Conservation (phyloP, 2,797 vertebrate species). For the Sitta carolinensis region DNA sequence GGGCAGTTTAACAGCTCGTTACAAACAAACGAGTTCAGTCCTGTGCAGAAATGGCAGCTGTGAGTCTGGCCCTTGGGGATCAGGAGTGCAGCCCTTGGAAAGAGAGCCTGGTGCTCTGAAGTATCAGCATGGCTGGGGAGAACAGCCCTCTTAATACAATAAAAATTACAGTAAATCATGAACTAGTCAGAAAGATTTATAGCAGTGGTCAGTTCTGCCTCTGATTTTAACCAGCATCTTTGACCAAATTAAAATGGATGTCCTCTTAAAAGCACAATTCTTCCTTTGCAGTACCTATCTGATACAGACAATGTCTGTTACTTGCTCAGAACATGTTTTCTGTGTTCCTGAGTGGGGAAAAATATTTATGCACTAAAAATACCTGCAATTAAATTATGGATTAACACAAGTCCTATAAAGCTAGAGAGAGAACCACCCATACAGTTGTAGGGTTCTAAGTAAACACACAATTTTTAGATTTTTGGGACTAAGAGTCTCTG, state of each 20-base stretch:
- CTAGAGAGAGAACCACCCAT: background rate
- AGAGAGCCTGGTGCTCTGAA: background rate
- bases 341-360: background rate
- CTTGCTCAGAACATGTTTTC: background rate
- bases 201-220: background rate
- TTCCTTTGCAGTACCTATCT: background rate
- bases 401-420: background rate
- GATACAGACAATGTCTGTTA: background rate
- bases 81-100: background rate
- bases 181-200: background rate
- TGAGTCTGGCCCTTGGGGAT: background rate
- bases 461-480: background rate
- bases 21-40: background rate
- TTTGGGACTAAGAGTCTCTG: background rate
- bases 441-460: background rate
- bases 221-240: background rate
- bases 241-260: slow-evolving; percentile 9
- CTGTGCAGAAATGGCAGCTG: background rate
- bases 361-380: background rate
- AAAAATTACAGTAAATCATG: slow-evolving; percentile 9
- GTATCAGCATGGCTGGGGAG: background rate
- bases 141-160: background rate
- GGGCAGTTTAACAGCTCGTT: background rate
- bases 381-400: background rate
- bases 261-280: background rate